Base-by-base conservation (phyloP, 2,888 invertebrate species). In the Morpho helenor region DNA sequence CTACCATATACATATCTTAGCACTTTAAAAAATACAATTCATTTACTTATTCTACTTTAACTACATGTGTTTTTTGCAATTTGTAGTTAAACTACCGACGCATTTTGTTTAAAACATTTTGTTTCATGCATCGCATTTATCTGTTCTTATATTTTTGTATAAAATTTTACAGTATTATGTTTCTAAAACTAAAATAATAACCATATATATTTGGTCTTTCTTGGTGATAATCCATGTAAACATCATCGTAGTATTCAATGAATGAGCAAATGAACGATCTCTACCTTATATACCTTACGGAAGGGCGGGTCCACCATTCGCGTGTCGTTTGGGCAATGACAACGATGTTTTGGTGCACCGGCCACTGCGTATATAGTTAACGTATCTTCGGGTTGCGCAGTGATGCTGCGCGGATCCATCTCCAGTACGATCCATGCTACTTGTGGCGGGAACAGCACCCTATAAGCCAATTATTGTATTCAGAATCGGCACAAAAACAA, bases 341-440 rank as follows among this genome's bases (percentile, higher is more conserved):
- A 89, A 8, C 78, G 75, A 55, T 80, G 80, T 45, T 76, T 78
- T 0, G 88, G 87, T 0, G 77, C 76, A 2, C 88, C 88, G 6
- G 84, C 86, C 40, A 81, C 82, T 1, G 87, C 87, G 70, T 80
- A 91, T 7, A 96, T 88, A 53, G 96, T 94, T 7, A 96, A 82
- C 10, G 95, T 95, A 86, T 99, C 99, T 85, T 99, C 99, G 0
- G 96, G 94, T 84, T 98, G 99, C 1, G 96, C 96, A 0, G 98
- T 98, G 54, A 97, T 94, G 80, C 98, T 98, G 62, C 96, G 94
- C 0, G 96, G 93, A 77, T 98, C 98, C 87, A 99, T 98, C 86
- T 99, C 98, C 6, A 99, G 86, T 9, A 96, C 96, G 75, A 99
- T 92, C 96, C 98, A 98, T 66, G 96, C 95, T 0, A 99, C 97